Evolutionary conservation across 2,888 invertebrate species (phyloP), one percentile per base, ranked within the genome.

Genomic region (Seira musarum): DNA sequence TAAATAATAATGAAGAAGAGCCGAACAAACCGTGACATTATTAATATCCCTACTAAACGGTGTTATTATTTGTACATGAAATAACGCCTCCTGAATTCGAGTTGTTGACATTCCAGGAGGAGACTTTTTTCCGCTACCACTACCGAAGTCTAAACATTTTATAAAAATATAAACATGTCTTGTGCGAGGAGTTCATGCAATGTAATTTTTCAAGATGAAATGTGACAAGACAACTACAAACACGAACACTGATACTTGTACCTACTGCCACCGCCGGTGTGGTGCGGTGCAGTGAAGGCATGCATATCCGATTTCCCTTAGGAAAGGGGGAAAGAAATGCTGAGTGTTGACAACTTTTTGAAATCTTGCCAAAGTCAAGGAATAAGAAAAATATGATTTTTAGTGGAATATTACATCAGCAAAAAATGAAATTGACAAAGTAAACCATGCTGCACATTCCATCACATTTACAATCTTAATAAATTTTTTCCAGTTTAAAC

Each of bases 101-200:
- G 24, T 64, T 77, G 70, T 77, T 77, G 70, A 71, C 61, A 57
- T 77, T 65, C 46, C 61, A 71, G 70, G 70, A 77, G 70, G 64
- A 65, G 65, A 57, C 53, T 10, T n/a, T 60, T 60, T 60, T 60
- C n/a, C n/a, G 17, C 3, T 60, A 60, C n/a, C n/a, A n/a, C n/a
- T n/a, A n/a, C n/a, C 60, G n/a, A 5, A 60, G 17, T 17, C 19
- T 60, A 60, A 60, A 60, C 17, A 60, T 60, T n/a, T n/a, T n/a
- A 60, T n/a, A 64, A 2, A 64, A 71, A 71, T 61, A 61, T 24
- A 53, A 40, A 40, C 40, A 25, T 22, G n/a, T 63, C 25, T 60
- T 24, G 69, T 22, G 60, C 57, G 13, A 21, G 6, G 6, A 8
- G 5, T 40, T 40, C 40, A 60, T 17, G 60, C 60, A 22, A 67